phyloP scores from a whole-genome alignment of 2,797 vertebrate genomes.

The Bryconaethiops microstoma region DNA sequence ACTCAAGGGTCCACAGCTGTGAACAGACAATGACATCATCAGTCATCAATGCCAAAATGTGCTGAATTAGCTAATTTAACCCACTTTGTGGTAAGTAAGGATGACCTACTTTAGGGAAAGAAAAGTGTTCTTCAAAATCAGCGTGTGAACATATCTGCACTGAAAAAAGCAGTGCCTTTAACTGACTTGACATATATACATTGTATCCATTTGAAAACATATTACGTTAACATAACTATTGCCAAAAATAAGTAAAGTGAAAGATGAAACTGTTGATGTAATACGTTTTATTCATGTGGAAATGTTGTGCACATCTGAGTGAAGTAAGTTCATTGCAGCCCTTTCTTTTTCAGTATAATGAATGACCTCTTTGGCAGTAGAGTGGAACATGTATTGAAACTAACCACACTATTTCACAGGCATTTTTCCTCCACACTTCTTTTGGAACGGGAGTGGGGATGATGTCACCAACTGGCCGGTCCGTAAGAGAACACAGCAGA shows the following conservation, averaged over 20 bases:
- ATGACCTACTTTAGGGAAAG: slow-evolving; percentile 10
- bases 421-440: slow-evolving; percentile 9
- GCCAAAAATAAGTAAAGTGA: background rate
- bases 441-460: slow-evolving; percentile 46
- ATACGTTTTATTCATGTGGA: background rate
- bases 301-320: background rate
- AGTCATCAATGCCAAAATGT: slow-evolving; percentile 1
- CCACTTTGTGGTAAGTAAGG: background rate
- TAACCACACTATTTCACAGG: slow-evolving; percentile 20
- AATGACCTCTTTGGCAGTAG: slow-evolving; percentile 21
- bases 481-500: slow-evolving; percentile 25
- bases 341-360: background rate
- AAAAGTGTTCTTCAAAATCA: background rate
- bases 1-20: slow-evolving; percentile 20
- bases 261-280: background rate
- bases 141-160: slow-evolving; percentile 4
- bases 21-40: slow-evolving; percentile 22
- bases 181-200: background rate
- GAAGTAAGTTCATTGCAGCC: background rate
- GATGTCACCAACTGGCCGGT: slow-evolving; percentile 62
- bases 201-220: background rate
- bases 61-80: slow-evolving; percentile 5
- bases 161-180: background rate
- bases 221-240: background rate
- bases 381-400: slow-evolving; percentile 19